Conservation (phyloP, 2,888 invertebrate species). For the Graphium colonna region DNA sequence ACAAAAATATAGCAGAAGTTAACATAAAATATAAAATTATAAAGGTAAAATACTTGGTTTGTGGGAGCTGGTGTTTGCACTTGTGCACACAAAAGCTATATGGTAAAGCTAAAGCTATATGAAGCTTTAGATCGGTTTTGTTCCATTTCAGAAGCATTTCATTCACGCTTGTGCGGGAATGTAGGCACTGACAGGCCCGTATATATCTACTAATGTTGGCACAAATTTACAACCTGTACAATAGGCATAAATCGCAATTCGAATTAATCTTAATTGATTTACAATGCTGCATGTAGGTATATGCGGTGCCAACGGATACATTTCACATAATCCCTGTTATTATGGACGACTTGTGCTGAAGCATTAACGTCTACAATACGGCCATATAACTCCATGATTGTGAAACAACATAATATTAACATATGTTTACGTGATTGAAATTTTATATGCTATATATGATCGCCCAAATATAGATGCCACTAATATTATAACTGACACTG, state of each 20-base stretch:
- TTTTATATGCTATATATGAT: background rate
- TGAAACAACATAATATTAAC: background rate
- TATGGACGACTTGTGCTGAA: background rate
- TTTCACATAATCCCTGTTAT: slow-evolving; percentile 10
- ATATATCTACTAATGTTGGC: background rate
- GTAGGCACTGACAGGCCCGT: too few relatives aligned
- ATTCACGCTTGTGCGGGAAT: too few relatives aligned
- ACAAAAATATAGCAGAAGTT: too few relatives aligned
- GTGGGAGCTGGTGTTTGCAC: too few relatives aligned
- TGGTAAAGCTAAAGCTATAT: too few relatives aligned
- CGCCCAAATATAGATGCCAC: background rate
- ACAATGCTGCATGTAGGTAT: slow-evolving; percentile 3
- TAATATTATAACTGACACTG: too few relatives aligned
- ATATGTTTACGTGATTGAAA: background rate
- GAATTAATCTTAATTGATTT: slow-evolving; percentile 18
- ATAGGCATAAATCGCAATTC: background rate
- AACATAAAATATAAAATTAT: too few relatives aligned
- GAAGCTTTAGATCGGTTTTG: too few relatives aligned
- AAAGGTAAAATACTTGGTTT: too few relatives aligned
- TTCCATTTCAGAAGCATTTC: too few relatives aligned
- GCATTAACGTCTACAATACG: background rate
- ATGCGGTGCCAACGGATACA: slow-evolving; percentile 9
- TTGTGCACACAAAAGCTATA: too few relatives aligned
- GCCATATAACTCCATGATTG: background rate
- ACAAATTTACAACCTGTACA: background rate